phyloP scores from a whole-genome alignment of 2,888 invertebrate species.

The Drosophila pullipes region DNA sequence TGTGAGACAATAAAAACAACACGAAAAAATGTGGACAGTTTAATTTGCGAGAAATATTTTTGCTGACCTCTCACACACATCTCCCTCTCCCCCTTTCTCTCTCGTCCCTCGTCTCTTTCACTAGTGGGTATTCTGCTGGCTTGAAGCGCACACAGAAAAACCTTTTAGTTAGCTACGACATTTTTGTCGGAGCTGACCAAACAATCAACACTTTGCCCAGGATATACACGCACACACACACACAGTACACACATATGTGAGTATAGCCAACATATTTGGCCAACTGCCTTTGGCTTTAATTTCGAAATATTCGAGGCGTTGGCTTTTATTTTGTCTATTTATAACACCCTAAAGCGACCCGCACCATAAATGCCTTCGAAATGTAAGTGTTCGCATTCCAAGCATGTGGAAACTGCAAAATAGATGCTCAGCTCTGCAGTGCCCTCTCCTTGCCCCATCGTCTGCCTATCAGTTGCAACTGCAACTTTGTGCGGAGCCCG shows the following conservation, averaged over 20 bases:
- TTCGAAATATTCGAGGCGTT: constrained; percentile 66
- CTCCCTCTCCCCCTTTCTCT: not conserved
- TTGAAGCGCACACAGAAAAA: constrained; percentile 26
- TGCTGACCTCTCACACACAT: constrained; percentile 23
- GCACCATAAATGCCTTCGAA: constrained; percentile 35
- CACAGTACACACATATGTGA: constrained; percentile 19
- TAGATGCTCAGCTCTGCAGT: constrained; percentile 57
- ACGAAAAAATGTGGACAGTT: constrained; percentile 45
- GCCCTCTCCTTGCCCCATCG: not conserved
- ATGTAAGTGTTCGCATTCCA: constrained; percentile 79
- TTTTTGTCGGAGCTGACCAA: constrained; percentile 57
- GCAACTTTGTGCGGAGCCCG: constrained; percentile 45
- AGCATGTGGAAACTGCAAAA: constrained; percentile 78
- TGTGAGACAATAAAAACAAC: constrained; percentile 47
- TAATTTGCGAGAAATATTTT: constrained; percentile 54
- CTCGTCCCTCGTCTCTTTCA: too few relatives aligned
- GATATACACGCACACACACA: constrained; percentile 14
- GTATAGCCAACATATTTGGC: constrained; percentile 59
- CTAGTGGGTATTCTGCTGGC: constrained; percentile 14
- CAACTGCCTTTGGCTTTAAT: constrained; percentile 75
- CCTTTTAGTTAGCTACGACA: constrained; percentile 52
- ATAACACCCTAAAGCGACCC: constrained; percentile 43
- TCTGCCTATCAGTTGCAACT: constrained; percentile 57
- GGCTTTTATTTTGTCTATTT: constrained; percentile 71
- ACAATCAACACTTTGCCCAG: constrained; percentile 67